Conservation (phyloP, 2,888 invertebrate species). For the Altica lythri region DNA sequence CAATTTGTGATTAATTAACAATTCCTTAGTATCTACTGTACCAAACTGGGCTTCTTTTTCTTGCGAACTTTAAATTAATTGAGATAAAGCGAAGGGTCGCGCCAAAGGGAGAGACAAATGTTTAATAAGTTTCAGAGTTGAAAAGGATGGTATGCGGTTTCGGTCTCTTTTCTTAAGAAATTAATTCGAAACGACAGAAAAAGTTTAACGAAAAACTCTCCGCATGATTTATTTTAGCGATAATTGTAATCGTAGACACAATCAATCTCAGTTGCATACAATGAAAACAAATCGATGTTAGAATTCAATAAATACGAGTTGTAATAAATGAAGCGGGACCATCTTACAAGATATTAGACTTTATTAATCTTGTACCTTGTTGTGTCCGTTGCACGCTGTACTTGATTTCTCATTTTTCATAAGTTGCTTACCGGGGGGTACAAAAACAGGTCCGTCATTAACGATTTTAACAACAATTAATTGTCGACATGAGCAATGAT, state of each 20-base stretch:
- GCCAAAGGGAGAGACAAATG: not conserved
- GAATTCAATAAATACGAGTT: constrained; percentile 30
- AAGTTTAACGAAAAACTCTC: not conserved
- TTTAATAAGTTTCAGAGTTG: not conserved
- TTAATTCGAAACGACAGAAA: not conserved
- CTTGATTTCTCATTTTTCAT: constrained; percentile 13
- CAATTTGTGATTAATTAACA: too few relatives aligned
- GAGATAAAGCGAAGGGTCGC: not conserved
- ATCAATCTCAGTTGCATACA: constrained; percentile 39
- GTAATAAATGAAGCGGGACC: constrained; percentile 26
- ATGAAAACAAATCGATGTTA: constrained; percentile 31
- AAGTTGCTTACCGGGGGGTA: constrained; percentile 11
- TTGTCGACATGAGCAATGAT: constrained; percentile 11
- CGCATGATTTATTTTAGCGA: constrained; percentile 7
- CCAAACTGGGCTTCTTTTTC: too few relatives aligned
- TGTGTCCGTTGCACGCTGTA: not conserved
- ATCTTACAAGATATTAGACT: constrained; percentile 34
- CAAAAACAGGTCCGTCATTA: constrained; percentile 16
- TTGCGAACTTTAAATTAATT: constrained; percentile 9
- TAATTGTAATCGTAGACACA: constrained; percentile 30
- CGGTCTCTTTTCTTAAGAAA: not conserved
- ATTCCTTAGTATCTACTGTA: too few relatives aligned
- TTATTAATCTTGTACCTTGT: constrained; percentile 35
- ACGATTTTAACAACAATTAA: constrained; percentile 19
- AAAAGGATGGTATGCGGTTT: not conserved